Base-by-base conservation (phyloP, 1,140 invertebrate species). In the Scaptomyza montana region DNA sequence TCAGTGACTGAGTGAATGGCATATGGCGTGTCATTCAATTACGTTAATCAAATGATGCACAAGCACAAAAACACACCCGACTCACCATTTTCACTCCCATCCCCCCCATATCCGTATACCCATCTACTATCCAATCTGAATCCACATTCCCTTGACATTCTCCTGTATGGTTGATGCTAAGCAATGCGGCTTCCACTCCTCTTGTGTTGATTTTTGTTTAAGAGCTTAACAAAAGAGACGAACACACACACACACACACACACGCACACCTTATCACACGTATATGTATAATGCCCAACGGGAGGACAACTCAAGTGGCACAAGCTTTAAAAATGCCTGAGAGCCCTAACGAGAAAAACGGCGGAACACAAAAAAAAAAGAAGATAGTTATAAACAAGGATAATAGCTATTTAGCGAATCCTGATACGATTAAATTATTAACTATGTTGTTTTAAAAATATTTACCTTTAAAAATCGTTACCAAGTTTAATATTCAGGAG, bases 1-100 rank as follows among this genome's bases (percentile, higher is more conserved):
- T 61, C 54, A 55, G 8, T 78, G 56, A 63, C 67, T 70, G 67
- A 71, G 21, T 87, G 84, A 75, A 39, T 75, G 72, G 67, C 67
- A 71, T 75, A 71, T 75, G 67, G 61, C 61, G 55, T 65, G 67
- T 75, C 73, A 87, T 87, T 87, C 79, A 79, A 87, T 87, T 87
- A 87, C 84, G 84, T 89, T 87, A 87, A 87, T 87, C 84, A 87
- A 89, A 87, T 87, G 79, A 87, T 87, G 79, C 78, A 89, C 84
- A 86, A 86, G 80, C 81, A 86, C 78, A 75, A 76, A 74, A 60
- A 70, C 46, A 33, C 25, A 8, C 36, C 19, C 51, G 30, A 30
- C 7, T 13, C 56, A 21, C 41, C 36, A 28, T 41, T 30, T 47
- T 13, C 39, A 36, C 5, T 10, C 6, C 9, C 21, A 41, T 6